Percentiles rank a stretch among this genome's conserved stretches.
phyloP scores from a whole-genome alignment of 2,888 invertebrate genomes.

The Arge pagana region DNA sequence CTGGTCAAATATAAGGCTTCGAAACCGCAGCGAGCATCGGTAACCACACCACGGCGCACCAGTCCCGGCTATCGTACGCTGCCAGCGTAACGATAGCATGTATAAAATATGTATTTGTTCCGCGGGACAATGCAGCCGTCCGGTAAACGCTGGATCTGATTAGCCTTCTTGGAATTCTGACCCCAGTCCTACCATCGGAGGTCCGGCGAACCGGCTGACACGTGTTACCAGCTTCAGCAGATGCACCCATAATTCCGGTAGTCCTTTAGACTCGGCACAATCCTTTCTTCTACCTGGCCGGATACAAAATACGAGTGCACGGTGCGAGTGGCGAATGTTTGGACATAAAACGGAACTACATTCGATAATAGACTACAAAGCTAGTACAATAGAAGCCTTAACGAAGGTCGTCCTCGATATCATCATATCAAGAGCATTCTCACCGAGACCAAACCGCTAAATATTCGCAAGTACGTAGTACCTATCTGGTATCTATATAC shows the following conservation, averaged over 20 bases:
- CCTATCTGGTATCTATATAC: too few species aligned
- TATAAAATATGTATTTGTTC: constrained; percentile 51
- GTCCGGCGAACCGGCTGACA: constrained; percentile 15
- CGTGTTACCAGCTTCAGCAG: constrained; percentile 18
- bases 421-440: too few species aligned
- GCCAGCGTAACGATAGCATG: constrained; percentile 32
- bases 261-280: constrained; percentile 15
- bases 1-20: constrained; percentile 38
- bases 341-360: too few species aligned
- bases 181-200: constrained; percentile 17
- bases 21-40: constrained; percentile 37
- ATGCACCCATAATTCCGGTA: constrained; percentile 15
- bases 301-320: too few species aligned
- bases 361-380: too few species aligned
- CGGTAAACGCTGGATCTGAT: constrained; percentile 22
- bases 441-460: too few species aligned
- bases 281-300: too few species aligned
- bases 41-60: constrained; percentile 33
- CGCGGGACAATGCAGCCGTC: constrained; percentile 46
- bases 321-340: too few species aligned
- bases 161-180: constrained; percentile 25
- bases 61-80: constrained; percentile 22
- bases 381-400: too few species aligned
- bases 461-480: too few species aligned
- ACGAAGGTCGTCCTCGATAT: too few species aligned